Conservation (phyloP, 2,888 invertebrate species). For the Xestobium rufovillosum region DNA sequence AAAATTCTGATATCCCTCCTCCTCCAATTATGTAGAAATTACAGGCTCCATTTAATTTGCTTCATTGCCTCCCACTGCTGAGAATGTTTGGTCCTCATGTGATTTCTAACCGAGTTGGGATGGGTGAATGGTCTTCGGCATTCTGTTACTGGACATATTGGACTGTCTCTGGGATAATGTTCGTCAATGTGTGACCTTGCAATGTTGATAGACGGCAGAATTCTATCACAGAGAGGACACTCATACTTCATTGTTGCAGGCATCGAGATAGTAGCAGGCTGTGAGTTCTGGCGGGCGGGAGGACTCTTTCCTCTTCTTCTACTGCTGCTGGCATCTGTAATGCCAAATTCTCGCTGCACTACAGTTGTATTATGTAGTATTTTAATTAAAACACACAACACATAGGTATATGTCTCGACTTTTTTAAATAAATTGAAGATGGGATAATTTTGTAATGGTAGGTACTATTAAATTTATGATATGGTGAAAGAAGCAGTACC, state of each 20-base stretch:
- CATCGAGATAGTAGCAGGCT: conserved; percentile 32
- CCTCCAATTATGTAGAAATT: no score
- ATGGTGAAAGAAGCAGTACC: no score
- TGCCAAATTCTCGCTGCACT: conserved; percentile 47
- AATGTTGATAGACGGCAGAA: conserved; percentile 57
- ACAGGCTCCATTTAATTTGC: conserved; percentile 63
- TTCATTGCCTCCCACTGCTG: conserved; percentile 79
- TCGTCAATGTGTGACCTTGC: conserved; percentile 71
- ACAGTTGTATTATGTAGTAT: conserved; percentile 29
- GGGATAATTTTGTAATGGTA: no score
- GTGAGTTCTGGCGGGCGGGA: conserved; percentile 36
- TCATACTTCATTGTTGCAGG: conserved; percentile 44
- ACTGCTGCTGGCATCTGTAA: conserved; percentile 50
- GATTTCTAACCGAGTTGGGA: conserved; percentile 80
- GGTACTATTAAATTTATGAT: no score
- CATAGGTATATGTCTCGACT: no score
- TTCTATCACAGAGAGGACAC: conserved; percentile 68
- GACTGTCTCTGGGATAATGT: conserved; percentile 79
- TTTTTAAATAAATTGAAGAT: no score
- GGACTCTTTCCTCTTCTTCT: conserved; percentile 22
- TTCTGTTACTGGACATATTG: conserved; percentile 67
- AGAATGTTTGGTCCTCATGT: conserved; percentile 78
- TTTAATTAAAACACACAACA: no score
- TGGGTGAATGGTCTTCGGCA: conserved; percentile 72
- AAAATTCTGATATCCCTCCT: no score